Conservation (phyloP, 2,797 vertebrate genomes). For the Hydrophis major region DNA sequence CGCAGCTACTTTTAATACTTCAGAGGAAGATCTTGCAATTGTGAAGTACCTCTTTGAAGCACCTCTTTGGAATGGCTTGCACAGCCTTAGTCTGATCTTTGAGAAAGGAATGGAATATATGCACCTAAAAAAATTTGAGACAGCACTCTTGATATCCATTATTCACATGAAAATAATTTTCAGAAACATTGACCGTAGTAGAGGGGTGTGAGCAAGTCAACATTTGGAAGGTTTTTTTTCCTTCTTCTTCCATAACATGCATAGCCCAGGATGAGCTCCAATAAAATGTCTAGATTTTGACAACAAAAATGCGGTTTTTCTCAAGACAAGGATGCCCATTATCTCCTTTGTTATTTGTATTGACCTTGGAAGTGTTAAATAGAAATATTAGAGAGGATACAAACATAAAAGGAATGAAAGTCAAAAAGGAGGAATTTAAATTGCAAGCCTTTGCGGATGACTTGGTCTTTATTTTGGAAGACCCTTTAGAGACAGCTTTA, state of each 20-base stretch:
- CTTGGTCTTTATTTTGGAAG: no score
- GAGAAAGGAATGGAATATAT: neutral
- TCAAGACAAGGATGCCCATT: neutral
- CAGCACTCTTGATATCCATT: neutral
- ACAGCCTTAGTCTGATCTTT: neutral
- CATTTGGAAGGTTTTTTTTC: constrained; percentile 1
- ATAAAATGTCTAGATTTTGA: constrained; percentile 29
- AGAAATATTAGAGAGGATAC: no score
- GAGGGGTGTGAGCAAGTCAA: constrained; percentile 16
- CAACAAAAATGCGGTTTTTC: constrained; percentile 37
- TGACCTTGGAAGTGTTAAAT: no score
- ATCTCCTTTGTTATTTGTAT: no score
- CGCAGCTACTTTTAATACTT: neutral
- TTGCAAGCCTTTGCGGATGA: no score
- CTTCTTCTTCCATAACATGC: neutral
- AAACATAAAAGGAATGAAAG: no score
- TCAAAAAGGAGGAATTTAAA: no score
- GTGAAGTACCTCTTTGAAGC: neutral
- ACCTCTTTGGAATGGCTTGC: neutral
- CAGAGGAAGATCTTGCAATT: neutral
- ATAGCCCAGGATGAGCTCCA: constrained; percentile 29
- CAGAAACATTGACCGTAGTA: constrained; percentile 9
- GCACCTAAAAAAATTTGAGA: neutral
- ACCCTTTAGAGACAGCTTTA: no score
- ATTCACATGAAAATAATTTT: constrained; percentile 32